These are phyloP conservation scores for Morpho achilles DNA, from an alignment of 2,888 invertebrate genomes.

Conservation along the genomic window DNA sequence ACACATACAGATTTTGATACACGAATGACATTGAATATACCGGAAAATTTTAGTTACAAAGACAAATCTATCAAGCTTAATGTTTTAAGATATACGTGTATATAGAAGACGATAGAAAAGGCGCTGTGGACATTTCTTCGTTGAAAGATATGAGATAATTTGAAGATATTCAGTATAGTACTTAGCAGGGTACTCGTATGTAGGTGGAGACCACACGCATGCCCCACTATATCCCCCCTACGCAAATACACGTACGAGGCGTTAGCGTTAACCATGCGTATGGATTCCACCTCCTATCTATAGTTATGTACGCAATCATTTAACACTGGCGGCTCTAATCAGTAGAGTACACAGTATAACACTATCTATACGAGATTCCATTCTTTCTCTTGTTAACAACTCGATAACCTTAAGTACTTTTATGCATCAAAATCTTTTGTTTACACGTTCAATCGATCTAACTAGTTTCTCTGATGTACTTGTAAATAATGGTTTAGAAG, in stretches of 20 bases:
- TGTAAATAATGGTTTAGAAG: neutral
- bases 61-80: too few species aligned
- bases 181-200: slow-evolving; percentile 13
- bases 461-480: slow-evolving; percentile 12
- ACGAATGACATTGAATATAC: too few species aligned
- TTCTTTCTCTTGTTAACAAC: slow-evolving; percentile 64
- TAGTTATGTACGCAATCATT: slow-evolving; percentile 53
- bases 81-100: neutral
- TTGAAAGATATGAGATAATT: neutral
- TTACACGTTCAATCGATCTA: slow-evolving; percentile 19
- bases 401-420: slow-evolving; percentile 57
- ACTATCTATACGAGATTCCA: slow-evolving; percentile 65
- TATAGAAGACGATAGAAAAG: neutral
- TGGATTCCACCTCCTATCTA: slow-evolving; percentile 44
- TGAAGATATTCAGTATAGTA: neutral
- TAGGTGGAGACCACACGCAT: slow-evolving; percentile 65
- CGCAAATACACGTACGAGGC: slow-evolving; percentile 57
- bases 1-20: too few species aligned
- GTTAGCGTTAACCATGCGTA: slow-evolving; percentile 47
- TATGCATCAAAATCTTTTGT: slow-evolving; percentile 42
- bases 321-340: slow-evolving; percentile 61
- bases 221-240: slow-evolving; percentile 50
- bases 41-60: too few species aligned
- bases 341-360: slow-evolving; percentile 60
- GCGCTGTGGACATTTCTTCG: too few species aligned